Conservation (phyloP, 2,888 invertebrate species). For the Griposia aprilina region DNA sequence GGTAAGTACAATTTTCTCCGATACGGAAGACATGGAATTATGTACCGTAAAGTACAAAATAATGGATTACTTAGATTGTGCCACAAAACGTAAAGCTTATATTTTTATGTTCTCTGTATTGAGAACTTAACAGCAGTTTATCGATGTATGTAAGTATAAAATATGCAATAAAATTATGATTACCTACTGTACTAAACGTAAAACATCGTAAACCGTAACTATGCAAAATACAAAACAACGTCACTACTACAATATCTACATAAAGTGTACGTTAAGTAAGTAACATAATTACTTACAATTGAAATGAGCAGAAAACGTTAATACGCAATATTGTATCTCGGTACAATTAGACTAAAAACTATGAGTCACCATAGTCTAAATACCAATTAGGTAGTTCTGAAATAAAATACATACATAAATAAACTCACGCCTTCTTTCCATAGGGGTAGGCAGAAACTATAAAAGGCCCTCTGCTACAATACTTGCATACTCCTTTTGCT, state of each 20-base stretch:
- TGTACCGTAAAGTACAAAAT: conserved; percentile 1
- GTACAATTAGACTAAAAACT: neutral
- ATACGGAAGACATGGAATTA: conserved; percentile 1
- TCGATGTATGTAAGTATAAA: neutral
- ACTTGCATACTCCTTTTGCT: too few species aligned
- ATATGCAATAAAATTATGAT: conserved; percentile 10
- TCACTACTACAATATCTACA: neutral
- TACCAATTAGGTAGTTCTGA: neutral
- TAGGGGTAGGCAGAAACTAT: neutral
- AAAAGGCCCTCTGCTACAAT: too few species aligned
- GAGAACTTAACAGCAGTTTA: neutral
- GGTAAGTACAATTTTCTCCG: neutral
- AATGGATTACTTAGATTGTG: neutral
- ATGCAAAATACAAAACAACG: conserved; percentile 3
- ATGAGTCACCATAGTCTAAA: neutral
- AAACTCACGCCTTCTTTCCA: too few species aligned
- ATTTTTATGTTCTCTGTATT: conserved; percentile 12
- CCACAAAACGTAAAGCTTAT: neutral
- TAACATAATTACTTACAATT: neutral
- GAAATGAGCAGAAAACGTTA: neutral
- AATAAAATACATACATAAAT: neutral
- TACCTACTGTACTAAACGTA: neutral
- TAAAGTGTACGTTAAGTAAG: neutral
- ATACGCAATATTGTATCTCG: neutral
- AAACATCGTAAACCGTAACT: neutral